Percentiles rank a stretch among this genome's conserved stretches.
Evolutionary conservation across 2,888 invertebrate species (phyloP).

Genomic region (Eristalinus sepulchralis): DNA sequence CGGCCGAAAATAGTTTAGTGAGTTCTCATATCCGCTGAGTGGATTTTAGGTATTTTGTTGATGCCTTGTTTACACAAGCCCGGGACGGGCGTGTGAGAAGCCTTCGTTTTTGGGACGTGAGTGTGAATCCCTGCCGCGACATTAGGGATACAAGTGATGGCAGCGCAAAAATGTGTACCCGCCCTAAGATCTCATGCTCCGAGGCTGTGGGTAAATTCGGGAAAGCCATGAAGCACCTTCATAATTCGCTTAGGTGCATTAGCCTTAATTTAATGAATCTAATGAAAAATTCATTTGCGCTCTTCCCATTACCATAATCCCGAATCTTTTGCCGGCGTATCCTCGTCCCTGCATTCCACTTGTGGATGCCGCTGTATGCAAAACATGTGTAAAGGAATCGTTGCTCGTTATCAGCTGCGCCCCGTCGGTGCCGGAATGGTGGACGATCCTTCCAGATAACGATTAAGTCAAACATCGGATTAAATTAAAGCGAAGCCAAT

Average conservation of each 20-base stretch:
- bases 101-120: constrained; percentile 5
- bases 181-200: neutral
- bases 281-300: constrained; percentile 52
- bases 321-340: neutral
- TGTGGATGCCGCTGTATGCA: neutral
- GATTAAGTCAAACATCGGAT: neutral
- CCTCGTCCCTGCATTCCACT: neutral
- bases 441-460: neutral
- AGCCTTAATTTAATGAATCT: constrained; percentile 33
- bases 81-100: neutral
- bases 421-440: neutral
- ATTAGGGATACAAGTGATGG: neutral
- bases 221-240: neutral
- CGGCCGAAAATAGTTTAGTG: constrained; percentile 32
- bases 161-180: neutral
- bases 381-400: neutral
- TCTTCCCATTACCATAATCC: constrained; percentile 50
- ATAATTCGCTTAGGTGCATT: constrained; percentile 31
- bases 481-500: neutral
- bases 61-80: constrained; percentile 44
- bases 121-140: constrained; percentile 6
- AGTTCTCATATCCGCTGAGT: neutral
- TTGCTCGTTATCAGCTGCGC: neutral
- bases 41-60: constrained; percentile 50
- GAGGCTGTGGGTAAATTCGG: neutral